A percentile compares a stretch with the other conserved stretches of the same genome.
Conservation (phyloP, 2,113 vertebrate genomes). For the Phylloscopus trochilus region DNA sequence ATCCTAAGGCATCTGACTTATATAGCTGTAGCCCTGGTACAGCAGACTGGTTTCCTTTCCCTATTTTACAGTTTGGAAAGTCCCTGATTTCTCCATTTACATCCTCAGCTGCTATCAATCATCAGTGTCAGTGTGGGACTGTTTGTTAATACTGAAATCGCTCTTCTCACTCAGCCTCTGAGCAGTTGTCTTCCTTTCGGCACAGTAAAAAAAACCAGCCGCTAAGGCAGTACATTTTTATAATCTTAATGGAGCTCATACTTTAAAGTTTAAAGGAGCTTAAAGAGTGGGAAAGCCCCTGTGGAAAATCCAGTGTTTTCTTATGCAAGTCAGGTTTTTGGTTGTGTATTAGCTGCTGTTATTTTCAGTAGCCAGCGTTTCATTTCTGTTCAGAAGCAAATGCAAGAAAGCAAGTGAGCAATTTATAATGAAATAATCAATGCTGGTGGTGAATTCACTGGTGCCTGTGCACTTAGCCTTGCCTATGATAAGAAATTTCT, state of each 20-base stretch:
- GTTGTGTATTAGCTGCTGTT: constrained; percentile 28
- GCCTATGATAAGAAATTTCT: constrained; percentile 62
- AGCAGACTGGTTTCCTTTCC: constrained; percentile 18
- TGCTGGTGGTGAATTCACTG: constrained; percentile 19
- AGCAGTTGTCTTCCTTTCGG: background rate
- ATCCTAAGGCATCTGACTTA: background rate
- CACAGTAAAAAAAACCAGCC: background rate
- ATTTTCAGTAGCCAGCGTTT: constrained; percentile 49
- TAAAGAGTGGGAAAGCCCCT: constrained; percentile 52
- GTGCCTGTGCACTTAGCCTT: constrained; percentile 50
- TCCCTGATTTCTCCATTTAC: background rate
- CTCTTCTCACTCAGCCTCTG: background rate
- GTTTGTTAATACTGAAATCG: background rate
- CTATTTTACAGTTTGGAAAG: constrained; percentile 24
- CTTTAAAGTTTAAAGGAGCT: constrained; percentile 47
- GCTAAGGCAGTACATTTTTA: background rate
- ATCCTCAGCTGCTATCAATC: background rate
- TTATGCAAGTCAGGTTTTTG: constrained; percentile 51
- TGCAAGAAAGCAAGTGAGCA: constrained; percentile 44
- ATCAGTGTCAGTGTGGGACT: background rate
- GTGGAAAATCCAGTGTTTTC: constrained; percentile 51
- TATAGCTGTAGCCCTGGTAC: background rate
- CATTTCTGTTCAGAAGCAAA: constrained; percentile 54
- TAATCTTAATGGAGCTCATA: constrained; percentile 19
- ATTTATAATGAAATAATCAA: constrained; percentile 60